Percentiles rank a stretch among this genome's conserved stretches.
phyloP scores from a whole-genome alignment of 2,888 invertebrate genomes.

The Chouioia cunea region DNA sequence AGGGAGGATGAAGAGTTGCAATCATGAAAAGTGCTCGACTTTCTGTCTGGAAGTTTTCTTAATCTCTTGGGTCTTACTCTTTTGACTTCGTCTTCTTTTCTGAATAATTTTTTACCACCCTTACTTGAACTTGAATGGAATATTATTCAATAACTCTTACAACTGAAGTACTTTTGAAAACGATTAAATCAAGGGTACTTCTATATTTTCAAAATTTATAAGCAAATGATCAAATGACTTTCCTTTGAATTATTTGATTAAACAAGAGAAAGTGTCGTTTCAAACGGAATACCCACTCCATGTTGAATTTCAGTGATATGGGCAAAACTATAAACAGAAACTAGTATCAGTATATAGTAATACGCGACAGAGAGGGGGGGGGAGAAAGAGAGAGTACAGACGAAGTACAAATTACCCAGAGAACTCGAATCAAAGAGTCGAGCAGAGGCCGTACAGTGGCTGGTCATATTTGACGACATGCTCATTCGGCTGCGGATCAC shows the following conservation, averaged over 20 bases:
- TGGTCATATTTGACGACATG: conserved; percentile 6
- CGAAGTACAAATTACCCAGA: conserved; percentile 20
- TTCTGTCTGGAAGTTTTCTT: conserved; percentile 47
- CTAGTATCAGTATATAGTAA: conserved; percentile 1
- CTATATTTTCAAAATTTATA: conserved; percentile 14
- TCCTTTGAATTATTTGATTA: neutral
- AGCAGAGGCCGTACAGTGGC: neutral
- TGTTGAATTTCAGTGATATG: neutral
- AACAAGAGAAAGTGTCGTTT: neutral
- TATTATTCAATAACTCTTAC: neutral
- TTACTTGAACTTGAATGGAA: neutral
- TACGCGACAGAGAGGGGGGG: neutral
- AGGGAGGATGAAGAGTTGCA: conserved; percentile 50
- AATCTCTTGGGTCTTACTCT: conserved; percentile 16
- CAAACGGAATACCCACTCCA: neutral
- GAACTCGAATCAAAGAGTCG: neutral
- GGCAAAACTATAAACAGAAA: neutral
- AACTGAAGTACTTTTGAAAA: conserved; percentile 22
- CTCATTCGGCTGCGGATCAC: neutral
- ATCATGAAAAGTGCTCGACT: conserved; percentile 52
- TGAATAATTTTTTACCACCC: neutral
- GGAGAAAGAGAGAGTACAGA: neutral
- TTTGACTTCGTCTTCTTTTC: neutral
- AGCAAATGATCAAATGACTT: neutral
- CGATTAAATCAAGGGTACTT: conserved; percentile 10